Evolutionary conservation across 2,113 vertebrate species (phyloP).

Genomic region (Crypturellus undulatus): DNA sequence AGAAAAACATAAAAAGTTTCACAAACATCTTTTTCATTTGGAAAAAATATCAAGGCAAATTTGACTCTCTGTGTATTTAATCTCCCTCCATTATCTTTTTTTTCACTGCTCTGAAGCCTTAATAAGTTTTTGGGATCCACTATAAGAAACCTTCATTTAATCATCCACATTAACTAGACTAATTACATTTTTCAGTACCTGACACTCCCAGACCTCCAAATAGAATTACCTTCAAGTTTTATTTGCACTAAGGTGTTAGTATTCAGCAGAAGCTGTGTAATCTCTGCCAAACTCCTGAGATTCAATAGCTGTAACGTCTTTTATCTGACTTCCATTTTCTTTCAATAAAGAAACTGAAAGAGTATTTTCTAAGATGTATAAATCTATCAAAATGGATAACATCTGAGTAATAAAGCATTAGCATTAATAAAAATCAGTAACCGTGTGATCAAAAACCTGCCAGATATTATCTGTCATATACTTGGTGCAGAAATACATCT

Average conservation of each 20-base stretch:
- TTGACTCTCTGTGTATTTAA: neutral
- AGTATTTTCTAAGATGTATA: conserved; percentile 58
- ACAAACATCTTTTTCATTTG: neutral
- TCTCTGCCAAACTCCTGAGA: conserved; percentile 61
- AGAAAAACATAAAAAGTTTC: neutral
- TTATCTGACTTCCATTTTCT: conserved; percentile 75
- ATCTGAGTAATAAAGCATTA: conserved; percentile 13
- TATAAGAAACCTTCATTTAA: conserved; percentile 59
- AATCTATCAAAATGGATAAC: conserved; percentile 52
- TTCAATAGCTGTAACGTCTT: conserved; percentile 46
- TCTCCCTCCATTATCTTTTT: neutral
- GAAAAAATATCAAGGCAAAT: neutral
- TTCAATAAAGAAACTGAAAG: conserved; percentile 62
- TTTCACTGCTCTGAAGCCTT: neutral
- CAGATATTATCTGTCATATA: neutral
- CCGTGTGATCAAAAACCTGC: conserved; percentile 28
- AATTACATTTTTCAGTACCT: conserved; percentile 62
- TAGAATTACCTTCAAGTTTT: conserved; percentile 56
- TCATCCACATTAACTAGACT: conserved; percentile 31
- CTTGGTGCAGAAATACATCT: neutral
- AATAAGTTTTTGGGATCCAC: conserved; percentile 12
- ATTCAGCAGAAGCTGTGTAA: conserved; percentile 55
- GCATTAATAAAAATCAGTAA: conserved; percentile 35
- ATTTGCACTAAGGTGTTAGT: conserved; percentile 53
- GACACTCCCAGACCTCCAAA: conserved; percentile 23